These are phyloP conservation scores for Leiothrix lutea DNA, from an alignment of 2,113 vertebrate genomes.

Conservation along the genomic window DNA sequence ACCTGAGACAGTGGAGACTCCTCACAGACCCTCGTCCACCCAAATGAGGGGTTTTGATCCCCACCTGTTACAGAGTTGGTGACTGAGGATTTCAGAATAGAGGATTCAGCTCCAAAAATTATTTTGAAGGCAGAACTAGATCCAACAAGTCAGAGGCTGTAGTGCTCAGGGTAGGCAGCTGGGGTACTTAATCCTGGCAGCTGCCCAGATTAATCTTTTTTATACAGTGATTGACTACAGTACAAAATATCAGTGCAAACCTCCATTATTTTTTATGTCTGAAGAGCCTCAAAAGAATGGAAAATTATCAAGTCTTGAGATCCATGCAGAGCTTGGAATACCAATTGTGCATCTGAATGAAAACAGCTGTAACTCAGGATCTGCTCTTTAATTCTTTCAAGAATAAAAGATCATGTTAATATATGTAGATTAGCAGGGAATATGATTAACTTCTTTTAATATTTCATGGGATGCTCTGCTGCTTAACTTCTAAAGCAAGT, in stretches of 20 bases:
- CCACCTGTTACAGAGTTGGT: not conserved
- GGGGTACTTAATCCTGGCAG: not conserved
- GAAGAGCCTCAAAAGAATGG: not conserved
- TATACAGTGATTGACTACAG: not conserved
- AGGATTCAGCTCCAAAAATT: not conserved
- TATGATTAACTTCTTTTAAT: not conserved
- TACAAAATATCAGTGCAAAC: not conserved
- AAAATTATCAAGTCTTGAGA: not conserved
- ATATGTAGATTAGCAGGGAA: not conserved
- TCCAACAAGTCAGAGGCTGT: not conserved
- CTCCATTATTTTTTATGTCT: not conserved
- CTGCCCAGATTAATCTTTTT: not conserved
- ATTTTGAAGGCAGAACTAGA: not conserved
- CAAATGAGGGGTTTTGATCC: not conserved
- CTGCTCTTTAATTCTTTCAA: not conserved
- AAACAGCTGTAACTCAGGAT: not conserved
- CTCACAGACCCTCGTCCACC: not conserved
- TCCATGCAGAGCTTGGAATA: not conserved
- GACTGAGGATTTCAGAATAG: not conserved
- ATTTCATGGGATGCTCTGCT: not conserved
- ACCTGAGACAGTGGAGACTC: not conserved
- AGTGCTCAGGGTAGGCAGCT: not conserved
- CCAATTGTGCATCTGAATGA: not conserved
- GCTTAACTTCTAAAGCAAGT: not conserved
- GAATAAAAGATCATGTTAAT: not conserved